These are phyloP conservation scores for Esox lucius DNA, from an alignment of 2,797 vertebrate genomes.

Conservation along the genomic window DNA sequence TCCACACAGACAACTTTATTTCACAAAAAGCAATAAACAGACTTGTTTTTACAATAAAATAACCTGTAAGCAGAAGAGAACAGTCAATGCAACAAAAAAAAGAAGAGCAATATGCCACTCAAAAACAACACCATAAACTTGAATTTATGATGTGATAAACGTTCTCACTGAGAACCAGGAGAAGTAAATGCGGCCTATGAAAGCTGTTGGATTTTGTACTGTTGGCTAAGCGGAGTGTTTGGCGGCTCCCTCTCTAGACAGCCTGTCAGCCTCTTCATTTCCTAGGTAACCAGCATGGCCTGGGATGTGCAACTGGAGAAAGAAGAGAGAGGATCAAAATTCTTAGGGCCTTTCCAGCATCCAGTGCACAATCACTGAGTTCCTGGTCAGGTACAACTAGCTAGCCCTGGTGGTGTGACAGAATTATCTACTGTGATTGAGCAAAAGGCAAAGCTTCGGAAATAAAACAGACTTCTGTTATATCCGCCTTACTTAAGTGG, in stretches of 20 bases:
- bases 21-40: background rate
- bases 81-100: background rate
- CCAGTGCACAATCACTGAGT: no score
- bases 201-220: background rate
- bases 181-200: background rate
- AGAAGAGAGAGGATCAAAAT: constrained; percentile 14
- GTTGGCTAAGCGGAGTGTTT: constrained; percentile 52
- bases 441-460: no score
- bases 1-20: background rate
- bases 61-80: background rate
- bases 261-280: constrained; percentile 91
- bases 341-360: background rate
- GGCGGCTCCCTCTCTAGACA: constrained; percentile 87
- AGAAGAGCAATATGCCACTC: background rate
- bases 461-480: no score
- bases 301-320: constrained; percentile 85
- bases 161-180: background rate
- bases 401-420: no score
- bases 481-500: no score
- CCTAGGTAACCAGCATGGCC: constrained; percentile 90
- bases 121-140: background rate
- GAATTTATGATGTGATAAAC: background rate
- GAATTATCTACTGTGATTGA: no score
- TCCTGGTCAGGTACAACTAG: no score
- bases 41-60: background rate